These are phyloP conservation scores for Microcebus jonahi DNA, from an alignment of 2,113 vertebrate genomes.

Conservation along the genomic window DNA sequence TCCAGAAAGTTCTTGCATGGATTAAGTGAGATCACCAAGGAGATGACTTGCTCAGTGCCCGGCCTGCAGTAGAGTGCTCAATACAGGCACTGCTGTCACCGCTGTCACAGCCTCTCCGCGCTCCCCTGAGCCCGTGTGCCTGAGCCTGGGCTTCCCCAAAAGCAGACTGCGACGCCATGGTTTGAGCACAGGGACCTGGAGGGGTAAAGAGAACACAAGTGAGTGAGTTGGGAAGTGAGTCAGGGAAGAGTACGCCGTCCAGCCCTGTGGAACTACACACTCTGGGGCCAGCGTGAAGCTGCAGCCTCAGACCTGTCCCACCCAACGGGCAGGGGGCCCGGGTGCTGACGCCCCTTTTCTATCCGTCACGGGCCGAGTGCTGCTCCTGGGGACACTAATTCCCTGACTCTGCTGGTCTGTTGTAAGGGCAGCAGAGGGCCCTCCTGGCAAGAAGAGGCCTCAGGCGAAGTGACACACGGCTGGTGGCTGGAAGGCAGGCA, in stretches of 20 bases:
- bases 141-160: too few species aligned
- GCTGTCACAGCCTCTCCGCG: accelerated
- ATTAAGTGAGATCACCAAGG: too few species aligned
- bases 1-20: accelerated
- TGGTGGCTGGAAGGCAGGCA: neutral
- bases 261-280: neutral
- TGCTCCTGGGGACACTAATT: neutral
- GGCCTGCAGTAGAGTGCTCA: neutral
- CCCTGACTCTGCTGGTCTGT: neutral
- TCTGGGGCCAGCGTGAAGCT: neutral
- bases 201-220: accelerated
- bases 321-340: accelerated
- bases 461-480: neutral
- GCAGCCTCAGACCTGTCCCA: neutral
- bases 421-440: accelerated
- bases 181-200: neutral
- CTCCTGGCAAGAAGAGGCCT: neutral
- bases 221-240: neutral
- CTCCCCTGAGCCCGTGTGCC: accelerated
- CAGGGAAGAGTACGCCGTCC: neutral
- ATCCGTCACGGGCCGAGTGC: accelerated
- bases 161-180: neutral
- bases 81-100: accelerated
- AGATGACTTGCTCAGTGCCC: accelerated
- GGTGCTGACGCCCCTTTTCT: accelerated